Base-by-base conservation (phyloP, 2,797 vertebrate species). In the Lepus oiostolus region DNA sequence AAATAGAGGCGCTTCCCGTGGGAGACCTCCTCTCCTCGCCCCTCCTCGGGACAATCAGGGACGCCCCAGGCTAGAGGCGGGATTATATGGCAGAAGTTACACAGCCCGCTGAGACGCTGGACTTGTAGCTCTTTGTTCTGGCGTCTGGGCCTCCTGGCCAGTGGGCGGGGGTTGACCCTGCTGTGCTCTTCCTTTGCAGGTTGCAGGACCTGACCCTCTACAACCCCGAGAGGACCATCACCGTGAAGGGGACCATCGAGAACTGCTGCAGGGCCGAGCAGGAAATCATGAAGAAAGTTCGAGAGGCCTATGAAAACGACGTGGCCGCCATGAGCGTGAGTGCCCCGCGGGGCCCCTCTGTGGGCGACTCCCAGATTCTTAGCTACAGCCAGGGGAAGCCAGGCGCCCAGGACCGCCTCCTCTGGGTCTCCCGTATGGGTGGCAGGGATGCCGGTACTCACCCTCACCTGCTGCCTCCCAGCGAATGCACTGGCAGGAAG, bases 271-370 rank as follows among this genome's bases (percentile, higher is more conserved):
- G 97, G 91, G 99, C 99, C 0, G 99, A 99, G 98, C 98, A 98
- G 95, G 99, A 99, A 98, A 98, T 99, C 98, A 99, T 99, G 99
- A 99, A 99, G 98, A 99, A 99, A 98, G 98, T 99, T 95, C 98
- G 99, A 13, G 99, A 99, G 98, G 99, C 99, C 50, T 99, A 99
- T 0, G 99, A 99, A 97, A 99, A 99, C 0, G 99, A 99, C 38
- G 99, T 99, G 17, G 99, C 99, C 0, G 99, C 99, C 68, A 99
- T 99, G 99, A 99, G 99, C 0, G 99, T 99, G 98, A 98, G 98
- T 98, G 75, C 17, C 16, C 0, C 14, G n/a, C 26, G 0, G 28
- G 4, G 19, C 12, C 11, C 28, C 14, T 62, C 52, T 5, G 1
- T 10, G 17, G 9, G 11, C 38, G 42, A 6, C 3, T 62, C 38